phyloP scores from a whole-genome alignment of 2,797 vertebrate genomes.

The Scolopax rusticola region DNA sequence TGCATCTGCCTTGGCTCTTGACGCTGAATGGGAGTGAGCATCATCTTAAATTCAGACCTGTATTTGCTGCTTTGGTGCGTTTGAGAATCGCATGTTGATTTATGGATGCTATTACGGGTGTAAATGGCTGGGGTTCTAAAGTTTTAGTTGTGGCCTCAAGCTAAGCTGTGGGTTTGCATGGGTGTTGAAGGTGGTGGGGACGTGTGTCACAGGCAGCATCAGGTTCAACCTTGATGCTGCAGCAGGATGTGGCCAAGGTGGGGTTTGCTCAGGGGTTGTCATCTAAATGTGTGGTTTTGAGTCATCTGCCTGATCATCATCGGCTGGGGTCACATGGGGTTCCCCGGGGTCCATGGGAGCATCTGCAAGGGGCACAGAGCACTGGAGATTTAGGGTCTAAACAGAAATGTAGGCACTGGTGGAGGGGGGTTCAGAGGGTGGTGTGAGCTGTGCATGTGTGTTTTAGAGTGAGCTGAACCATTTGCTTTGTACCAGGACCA shows the following conservation, averaged over 20 bases:
- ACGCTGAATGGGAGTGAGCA: fast-evolving
- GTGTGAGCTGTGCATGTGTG: not conserved
- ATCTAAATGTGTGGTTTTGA: not conserved
- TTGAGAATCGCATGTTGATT: not conserved
- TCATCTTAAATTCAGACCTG: not conserved
- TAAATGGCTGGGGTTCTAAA: not conserved
- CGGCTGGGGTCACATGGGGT: not conserved
- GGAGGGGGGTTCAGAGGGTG: not conserved
- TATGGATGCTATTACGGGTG: not conserved
- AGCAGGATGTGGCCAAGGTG: not conserved
- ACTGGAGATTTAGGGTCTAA: not conserved
- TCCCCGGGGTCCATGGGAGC: not conserved
- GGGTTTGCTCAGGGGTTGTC: not conserved
- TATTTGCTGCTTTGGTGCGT: not conserved
- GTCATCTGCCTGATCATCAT: not conserved
- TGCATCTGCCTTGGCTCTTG: not conserved
- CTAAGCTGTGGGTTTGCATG: not conserved
- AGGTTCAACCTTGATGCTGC: not conserved
- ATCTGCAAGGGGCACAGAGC: not conserved
- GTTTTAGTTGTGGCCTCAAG: not conserved
- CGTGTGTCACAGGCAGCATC: not conserved
- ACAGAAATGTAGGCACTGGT: not conserved
- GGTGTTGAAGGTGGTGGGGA: not conserved
- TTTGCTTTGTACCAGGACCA: not conserved
- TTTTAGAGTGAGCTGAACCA: not conserved